phyloP scores from a whole-genome alignment of 2,113 vertebrate genomes.

The Coracopsis vasa region DNA sequence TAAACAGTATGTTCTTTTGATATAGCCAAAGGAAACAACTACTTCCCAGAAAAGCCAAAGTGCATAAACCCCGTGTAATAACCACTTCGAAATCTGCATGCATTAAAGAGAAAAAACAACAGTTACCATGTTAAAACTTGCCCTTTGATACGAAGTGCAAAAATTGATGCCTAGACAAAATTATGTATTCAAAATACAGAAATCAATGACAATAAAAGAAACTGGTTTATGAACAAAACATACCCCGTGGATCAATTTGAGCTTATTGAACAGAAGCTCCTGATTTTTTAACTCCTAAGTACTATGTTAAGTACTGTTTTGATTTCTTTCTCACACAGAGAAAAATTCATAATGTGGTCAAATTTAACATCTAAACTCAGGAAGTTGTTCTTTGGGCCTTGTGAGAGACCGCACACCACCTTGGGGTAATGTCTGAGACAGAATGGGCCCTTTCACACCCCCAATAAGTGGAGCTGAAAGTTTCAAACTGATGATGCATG shows the following conservation, averaged over 20 bases:
- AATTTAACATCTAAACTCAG: not conserved
- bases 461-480: rapidly evolving
- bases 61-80: not conserved
- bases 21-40: not conserved
- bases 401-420: not conserved
- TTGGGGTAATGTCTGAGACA: too few species aligned
- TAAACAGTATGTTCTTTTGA: not conserved
- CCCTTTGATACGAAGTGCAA: not conserved
- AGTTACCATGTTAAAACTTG: not conserved
- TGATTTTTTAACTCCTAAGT: not conserved
- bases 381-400: not conserved
- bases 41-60: not conserved
- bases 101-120: not conserved
- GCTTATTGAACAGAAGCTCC: not conserved
- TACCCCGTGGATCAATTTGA: not conserved
- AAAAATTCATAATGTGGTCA: not conserved
- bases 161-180: not conserved
- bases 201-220: not conserved
- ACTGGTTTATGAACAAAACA: not conserved
- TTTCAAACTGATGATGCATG: not conserved
- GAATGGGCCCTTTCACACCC: not conserved
- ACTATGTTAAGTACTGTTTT: not conserved
- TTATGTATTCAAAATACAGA: not conserved
- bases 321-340: not conserved
- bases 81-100: not conserved